Base-by-base conservation (phyloP, 2,888 invertebrate species). In the Tinea semifulvella region DNA sequence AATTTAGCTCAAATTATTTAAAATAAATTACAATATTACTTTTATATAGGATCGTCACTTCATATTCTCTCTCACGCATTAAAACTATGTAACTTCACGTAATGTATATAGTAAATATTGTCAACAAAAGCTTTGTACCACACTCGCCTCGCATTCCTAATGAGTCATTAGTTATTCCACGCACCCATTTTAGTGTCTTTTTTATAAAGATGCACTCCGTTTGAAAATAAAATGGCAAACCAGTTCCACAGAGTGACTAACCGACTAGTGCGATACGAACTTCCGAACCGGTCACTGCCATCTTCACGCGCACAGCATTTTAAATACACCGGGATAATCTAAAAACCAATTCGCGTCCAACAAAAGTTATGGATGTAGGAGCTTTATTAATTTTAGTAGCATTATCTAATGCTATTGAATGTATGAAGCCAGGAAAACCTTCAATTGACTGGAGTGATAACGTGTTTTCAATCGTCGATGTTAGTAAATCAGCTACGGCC, bases 401-500 rank as follows among this genome's bases (percentile, higher is more conserved):
- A 18, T 3, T 36, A 36, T 18, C 10, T 10, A 17, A 36, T 16
- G 36, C 16, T 8, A 3, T 35, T 13, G 18, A 18, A 18, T 36
- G 36, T 36, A 68, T 56, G 11, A 70, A 73, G 25, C 79, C 79
- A 0, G 79, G 79, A 16, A 73, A 68, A 47, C 74, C 79, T 1
- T 63, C 63, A 46, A 60, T 79, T 20, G 79, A 80, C 49, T 80
- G 79, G 79, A 80, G 80, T 0, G 79, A 80, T 51, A 60, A 80
- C 35, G 68, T 68, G 49, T 80, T 79, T 58, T 71, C 77, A 4
- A 72, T 80, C 52, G 62, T 80, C 14, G 79, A 80, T 55, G 80
- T 80, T 48, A 80, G 75, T 53, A 79, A 79, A 53, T 79, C 77
- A 8, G 79, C 79, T 11, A 80, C 79, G 2, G 79, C 79, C 1